These are phyloP conservation scores for Nephrotoma appendiculata DNA, from an alignment of 2,888 invertebrate genomes.

Conservation along the genomic window DNA sequence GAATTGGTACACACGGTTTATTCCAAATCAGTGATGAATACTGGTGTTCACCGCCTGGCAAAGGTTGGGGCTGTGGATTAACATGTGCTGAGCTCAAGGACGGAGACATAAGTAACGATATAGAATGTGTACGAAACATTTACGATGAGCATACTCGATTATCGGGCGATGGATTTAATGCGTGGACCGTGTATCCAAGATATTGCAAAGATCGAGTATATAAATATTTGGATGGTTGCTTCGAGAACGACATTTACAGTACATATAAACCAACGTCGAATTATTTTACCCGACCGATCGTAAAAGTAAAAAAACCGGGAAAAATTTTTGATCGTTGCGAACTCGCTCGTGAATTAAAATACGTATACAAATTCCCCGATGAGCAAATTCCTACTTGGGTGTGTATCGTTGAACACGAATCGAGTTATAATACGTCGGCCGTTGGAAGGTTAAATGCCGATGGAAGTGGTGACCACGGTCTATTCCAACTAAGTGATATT, in stretches of 20 bases:
- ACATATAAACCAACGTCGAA: not conserved
- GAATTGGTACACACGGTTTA: constrained; percentile 46
- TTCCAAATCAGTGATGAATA: constrained; percentile 57
- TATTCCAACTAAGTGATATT: constrained; percentile 58
- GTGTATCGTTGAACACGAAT: constrained; percentile 55
- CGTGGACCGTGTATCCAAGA: constrained; percentile 26
- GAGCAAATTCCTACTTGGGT: constrained; percentile 42
- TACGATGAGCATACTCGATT: constrained; percentile 47
- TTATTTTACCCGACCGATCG: not conserved
- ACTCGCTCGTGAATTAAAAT: constrained; percentile 21
- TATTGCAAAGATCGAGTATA: constrained; percentile 22
- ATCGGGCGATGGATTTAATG: constrained; percentile 52
- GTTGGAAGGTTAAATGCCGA: constrained; percentile 36
- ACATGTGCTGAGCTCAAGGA: constrained; percentile 46
- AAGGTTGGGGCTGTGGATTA: constrained; percentile 44
- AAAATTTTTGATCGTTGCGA: constrained; percentile 43
- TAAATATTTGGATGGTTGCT: constrained; percentile 23
- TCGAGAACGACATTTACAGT: not conserved
- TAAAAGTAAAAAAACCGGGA: not conserved
- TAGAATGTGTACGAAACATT: constrained; percentile 47
- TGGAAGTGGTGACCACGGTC: constrained; percentile 50
- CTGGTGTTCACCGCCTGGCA: constrained; percentile 43
- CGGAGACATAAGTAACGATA: constrained; percentile 52
- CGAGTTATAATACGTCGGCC: constrained; percentile 47
- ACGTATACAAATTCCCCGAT: constrained; percentile 31